Conservation (phyloP, 2,113 vertebrate genomes). For the Rhombomys opimus region DNA sequence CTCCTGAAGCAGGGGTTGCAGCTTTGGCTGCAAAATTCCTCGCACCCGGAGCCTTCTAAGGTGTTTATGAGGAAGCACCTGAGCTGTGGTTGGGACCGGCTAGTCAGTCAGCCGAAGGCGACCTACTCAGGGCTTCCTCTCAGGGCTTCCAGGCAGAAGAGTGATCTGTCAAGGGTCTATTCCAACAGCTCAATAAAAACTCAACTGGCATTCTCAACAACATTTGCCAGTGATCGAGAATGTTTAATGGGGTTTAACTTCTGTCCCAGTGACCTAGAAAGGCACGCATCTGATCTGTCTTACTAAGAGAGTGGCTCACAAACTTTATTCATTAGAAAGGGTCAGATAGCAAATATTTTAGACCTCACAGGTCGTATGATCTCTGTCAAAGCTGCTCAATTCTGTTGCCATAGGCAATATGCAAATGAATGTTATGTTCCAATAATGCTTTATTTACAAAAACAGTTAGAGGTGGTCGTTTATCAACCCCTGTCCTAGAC, state of each 20-base stretch:
- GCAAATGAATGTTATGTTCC: background rate
- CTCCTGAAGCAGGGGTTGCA: background rate
- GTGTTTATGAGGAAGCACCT: background rate
- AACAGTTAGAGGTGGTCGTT: background rate
- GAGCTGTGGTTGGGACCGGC: background rate
- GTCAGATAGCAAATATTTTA: background rate
- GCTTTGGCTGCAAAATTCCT: background rate
- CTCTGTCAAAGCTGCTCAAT: background rate
- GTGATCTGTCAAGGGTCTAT: background rate
- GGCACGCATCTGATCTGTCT: background rate
- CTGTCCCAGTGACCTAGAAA: background rate
- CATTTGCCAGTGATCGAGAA: background rate
- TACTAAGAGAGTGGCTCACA: background rate
- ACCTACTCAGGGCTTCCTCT: background rate
- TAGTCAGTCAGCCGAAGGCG: background rate
- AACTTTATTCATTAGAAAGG: background rate
- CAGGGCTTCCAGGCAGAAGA: background rate
- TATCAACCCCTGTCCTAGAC: background rate
- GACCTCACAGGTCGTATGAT: background rate
- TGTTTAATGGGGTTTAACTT: background rate
- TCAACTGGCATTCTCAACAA: background rate
- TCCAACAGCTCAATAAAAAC: background rate
- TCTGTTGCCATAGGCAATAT: background rate
- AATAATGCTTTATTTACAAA: slow-evolving; percentile 67
- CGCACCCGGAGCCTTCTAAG: too few relatives aligned